A percentile compares a stretch with the other conserved stretches of the same genome.
These are phyloP conservation scores for Perithous albicinctus DNA, from an alignment of 2,888 invertebrate genomes.

Conservation along the genomic window DNA sequence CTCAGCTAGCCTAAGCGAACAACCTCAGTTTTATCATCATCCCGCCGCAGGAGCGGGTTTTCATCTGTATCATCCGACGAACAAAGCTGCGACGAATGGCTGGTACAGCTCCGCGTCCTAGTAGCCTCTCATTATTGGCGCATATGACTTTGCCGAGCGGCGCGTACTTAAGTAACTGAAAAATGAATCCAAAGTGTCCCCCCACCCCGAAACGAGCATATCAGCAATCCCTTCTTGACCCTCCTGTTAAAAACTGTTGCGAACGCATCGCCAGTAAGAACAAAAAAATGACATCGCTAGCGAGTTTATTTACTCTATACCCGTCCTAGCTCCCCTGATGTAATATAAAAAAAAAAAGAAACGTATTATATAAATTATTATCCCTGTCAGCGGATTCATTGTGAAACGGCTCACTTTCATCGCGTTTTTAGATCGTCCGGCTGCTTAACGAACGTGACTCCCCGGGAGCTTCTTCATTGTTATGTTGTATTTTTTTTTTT, in stretches of 20 bases:
- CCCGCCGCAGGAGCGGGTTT: conserved; percentile 90
- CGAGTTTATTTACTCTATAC: conserved; percentile 12
- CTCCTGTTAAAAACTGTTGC: background rate
- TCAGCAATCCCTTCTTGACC: conserved; percentile 39
- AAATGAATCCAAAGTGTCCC: conserved; percentile 75
- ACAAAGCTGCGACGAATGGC: conserved; percentile 90
- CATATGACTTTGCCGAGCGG: conserved; percentile 67
- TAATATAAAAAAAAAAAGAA: conserved; percentile 53
- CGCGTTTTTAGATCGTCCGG: conserved; percentile 13
- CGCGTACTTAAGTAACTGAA: conserved; percentile 80
- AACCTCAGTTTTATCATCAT: conserved; percentile 94
- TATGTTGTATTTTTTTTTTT: no score
- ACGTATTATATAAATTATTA: conserved; percentile 61
- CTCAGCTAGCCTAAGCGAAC: conserved; percentile 88
- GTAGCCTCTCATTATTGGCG: conserved; percentile 78
- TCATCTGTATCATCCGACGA: conserved; percentile 93
- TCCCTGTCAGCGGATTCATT: conserved; percentile 27
- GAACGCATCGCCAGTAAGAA: conserved; percentile 2
- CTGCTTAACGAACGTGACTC: conserved; percentile 28
- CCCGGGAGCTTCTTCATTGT: conserved; percentile 32
- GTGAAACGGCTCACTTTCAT: background rate
- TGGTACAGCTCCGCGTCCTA: conserved; percentile 94
- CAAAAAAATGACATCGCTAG: conserved; percentile 36
- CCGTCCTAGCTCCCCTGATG: conserved; percentile 26
- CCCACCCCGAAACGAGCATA: conserved; percentile 64